These are phyloP conservation scores for Zonitis immaculata DNA, from an alignment of 2,888 invertebrate species.

Conservation along the genomic window DNA sequence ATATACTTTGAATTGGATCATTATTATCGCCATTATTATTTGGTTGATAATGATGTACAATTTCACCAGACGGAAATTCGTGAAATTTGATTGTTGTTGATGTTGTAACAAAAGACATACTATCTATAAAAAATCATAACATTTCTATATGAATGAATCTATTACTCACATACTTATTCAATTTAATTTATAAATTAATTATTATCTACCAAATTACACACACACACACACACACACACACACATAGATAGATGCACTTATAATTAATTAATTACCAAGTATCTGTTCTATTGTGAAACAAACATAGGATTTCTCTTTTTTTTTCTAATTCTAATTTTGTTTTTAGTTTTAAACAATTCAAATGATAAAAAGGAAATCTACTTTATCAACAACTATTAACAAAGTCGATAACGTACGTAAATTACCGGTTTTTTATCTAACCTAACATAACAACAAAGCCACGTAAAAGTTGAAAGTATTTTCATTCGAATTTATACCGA, in stretches of 20 bases:
- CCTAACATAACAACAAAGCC: neutral
- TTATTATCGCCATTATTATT: conserved; percentile 24
- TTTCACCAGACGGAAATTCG: conserved; percentile 53
- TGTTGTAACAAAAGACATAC: conserved; percentile 56
- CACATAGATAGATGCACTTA: too few species aligned
- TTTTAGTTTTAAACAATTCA: too few species aligned
- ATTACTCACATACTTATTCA: too few species aligned
- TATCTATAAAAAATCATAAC: neutral
- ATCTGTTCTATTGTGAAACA: too few species aligned
- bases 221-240: too few species aligned
- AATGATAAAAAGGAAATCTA: neutral
- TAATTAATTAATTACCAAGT: too few species aligned
- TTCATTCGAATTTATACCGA: too few species aligned
- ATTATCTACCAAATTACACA: too few species aligned
- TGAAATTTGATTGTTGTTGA: conserved; percentile 56
- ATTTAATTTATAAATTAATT: too few species aligned
- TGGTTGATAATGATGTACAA: conserved; percentile 51
- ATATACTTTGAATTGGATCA: conserved; percentile 40
- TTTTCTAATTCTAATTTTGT: too few species aligned
- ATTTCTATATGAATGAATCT: neutral
- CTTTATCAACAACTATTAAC: neutral
- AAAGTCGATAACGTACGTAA: neutral
- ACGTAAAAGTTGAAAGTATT: too few species aligned
- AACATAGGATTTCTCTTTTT: too few species aligned
- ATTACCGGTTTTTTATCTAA: neutral